Conservation (phyloP, 1,140 invertebrate genomes). For the Lordiphosa mommai region DNA sequence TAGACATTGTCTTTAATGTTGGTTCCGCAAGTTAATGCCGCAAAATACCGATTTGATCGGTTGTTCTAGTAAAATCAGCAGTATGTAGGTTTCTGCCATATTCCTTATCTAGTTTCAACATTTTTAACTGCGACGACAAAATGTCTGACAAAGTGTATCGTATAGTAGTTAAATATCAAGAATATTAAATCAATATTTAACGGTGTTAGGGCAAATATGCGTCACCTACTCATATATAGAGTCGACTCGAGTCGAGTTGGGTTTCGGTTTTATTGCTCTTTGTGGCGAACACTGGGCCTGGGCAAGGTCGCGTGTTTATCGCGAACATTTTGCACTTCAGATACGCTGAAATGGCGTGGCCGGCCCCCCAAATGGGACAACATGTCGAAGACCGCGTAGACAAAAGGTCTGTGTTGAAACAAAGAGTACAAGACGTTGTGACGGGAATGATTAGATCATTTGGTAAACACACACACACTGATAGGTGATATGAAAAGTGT, state of each 20-base stretch:
- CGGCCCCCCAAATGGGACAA: conserved; percentile 1
- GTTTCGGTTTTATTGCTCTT: conserved; percentile 5
- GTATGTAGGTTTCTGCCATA: too few species aligned
- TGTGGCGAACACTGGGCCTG: neutral
- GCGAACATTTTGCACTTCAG: conserved; percentile 36
- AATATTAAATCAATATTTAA: conserved; percentile 59
- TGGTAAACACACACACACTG: neutral
- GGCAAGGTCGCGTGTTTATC: conserved; percentile 47
- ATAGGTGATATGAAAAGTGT: conserved; percentile 17
- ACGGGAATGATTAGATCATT: conserved; percentile 32
- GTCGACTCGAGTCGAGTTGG: neutral
- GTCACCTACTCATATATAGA: conserved; percentile 23
- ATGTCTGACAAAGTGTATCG: conserved; percentile 1
- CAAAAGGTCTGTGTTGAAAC: conserved; percentile 13
- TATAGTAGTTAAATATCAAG: conserved; percentile 14
- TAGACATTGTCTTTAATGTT: too few species aligned
- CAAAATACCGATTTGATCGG: too few species aligned
- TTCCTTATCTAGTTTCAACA: too few species aligned
- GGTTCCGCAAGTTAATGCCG: too few species aligned
- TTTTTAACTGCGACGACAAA: conserved; percentile 5
- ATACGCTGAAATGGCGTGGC: conserved; percentile 30
- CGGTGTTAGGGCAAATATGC: conserved; percentile 48
- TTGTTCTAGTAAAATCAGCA: too few species aligned
- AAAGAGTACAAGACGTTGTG: neutral
- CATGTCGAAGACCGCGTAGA: conserved; percentile 41